Evolutionary conservation across 53 echinoderm and acorn worm genomes (phyloP), one percentile per base, ranked within the genome.

Genomic region (Echinarachnius parma): DNA sequence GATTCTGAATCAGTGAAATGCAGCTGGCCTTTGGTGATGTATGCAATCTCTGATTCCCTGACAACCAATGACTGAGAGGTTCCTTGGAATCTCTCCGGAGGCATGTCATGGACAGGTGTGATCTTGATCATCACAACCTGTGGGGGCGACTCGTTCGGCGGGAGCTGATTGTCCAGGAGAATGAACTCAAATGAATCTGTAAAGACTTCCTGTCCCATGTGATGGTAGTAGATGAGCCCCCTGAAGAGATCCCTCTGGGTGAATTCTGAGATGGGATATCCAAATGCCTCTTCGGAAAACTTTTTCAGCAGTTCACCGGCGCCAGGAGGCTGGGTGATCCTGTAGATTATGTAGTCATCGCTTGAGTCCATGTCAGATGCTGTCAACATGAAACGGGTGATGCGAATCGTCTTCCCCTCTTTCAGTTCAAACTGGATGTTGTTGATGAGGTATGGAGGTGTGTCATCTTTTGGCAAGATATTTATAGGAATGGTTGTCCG

Each of bases 151-250:
- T 84, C 77, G 24, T 95, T 95, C 13, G 95, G 95, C 5, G 96
- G 96, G 35, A 91, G 59, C 44, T 79, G 77, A 39, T 87, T 90
- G 49, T 96, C 96, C 3, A 85, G 53, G 9, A 91, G 83, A 34
- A 88, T 58, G 3, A 96, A 63, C 48, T 96, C 91, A 61, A 96
- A 81, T 4, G 76, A 69, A 72, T 96, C 96, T 14, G 75, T 53
- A 56, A 96, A 96, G n/a, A 85, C 60, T 62, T 96, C 96, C 15
- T 75, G 78, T 9, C 96, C 96, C 5, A 96, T 82, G 52, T 96
- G 96, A 78, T 88, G 91, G 74, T 96, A 96, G 65, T 87, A 96
- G 52, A 96, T 91, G 36, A 87, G 77, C 4, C 91, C 96, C 5
- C 92, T 78, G 63, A 91, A 77, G 2, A 96, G 48, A 69, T 96